phyloP scores from a whole-genome alignment of 2,113 vertebrate species.

The Artemisiospiza belli region DNA sequence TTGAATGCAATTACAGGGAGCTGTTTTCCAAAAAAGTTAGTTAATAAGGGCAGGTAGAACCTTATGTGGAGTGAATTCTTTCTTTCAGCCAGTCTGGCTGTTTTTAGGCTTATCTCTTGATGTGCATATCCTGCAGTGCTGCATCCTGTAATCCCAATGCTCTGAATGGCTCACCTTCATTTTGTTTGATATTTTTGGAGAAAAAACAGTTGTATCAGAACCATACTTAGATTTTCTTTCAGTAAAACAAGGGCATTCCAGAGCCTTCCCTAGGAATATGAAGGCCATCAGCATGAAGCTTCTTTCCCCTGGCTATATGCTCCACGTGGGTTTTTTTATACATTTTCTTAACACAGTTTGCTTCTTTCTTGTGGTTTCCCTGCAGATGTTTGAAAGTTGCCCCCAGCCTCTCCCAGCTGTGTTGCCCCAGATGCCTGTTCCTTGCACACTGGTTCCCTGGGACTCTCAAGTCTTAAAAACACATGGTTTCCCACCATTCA shows the following conservation, averaged over 20 bases:
- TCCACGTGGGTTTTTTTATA: not conserved
- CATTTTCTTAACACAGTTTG: not conserved
- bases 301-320: not conserved
- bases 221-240: not conserved
- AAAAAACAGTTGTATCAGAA: not conserved
- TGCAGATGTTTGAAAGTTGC: not conserved
- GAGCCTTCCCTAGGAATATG: not conserved
- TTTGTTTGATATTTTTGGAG: not conserved
- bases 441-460: not conserved
- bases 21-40: not conserved
- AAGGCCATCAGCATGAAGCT: not conserved
- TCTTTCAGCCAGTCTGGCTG: not conserved
- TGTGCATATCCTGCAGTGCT: not conserved
- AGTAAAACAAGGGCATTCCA: not conserved
- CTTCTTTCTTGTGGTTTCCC: not conserved
- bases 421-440: not conserved
- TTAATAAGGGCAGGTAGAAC: not conserved
- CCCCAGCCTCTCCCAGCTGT: not conserved
- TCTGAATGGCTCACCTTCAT: not conserved
- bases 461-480: not conserved
- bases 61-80: not conserved
- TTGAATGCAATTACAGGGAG: not conserved
- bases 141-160: not conserved
- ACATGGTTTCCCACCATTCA: rapidly evolving
- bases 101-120: not conserved